Conservation (phyloP, 1,140 invertebrate species). For the Eriocheir sinensis region DNA sequence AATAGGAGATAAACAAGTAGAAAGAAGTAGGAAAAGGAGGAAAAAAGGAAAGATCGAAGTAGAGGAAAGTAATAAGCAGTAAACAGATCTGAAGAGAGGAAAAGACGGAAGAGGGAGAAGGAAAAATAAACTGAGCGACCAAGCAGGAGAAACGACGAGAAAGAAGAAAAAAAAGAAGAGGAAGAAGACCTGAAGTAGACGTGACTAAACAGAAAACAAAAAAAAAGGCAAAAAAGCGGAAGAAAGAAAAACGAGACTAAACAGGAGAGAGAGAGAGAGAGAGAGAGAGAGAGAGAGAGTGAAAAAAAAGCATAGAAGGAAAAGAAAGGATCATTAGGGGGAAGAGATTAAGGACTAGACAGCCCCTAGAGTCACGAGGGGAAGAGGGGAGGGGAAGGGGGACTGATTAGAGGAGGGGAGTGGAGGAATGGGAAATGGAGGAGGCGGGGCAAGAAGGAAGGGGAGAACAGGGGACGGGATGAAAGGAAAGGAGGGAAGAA, state of each 20-base stretch:
- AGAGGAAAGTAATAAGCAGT: too few species aligned
- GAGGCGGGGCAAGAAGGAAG: constrained; percentile 5
- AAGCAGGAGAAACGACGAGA: background rate
- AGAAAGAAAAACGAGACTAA: constrained; percentile 7
- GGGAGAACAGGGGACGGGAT: background rate
- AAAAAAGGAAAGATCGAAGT: too few species aligned
- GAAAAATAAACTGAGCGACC: background rate
- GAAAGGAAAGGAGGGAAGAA: background rate
- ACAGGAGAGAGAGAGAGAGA: background rate
- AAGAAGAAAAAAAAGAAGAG: background rate
- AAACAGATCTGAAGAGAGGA: background rate
- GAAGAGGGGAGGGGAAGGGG: background rate
- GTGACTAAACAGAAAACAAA: background rate
- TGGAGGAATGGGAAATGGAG: too few species aligned
- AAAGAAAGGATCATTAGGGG: background rate
- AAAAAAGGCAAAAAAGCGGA: background rate
- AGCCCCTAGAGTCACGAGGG: background rate
- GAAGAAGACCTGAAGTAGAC: background rate
- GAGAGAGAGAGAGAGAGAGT: background rate
- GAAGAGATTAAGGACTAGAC: background rate
- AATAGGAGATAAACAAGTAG: background rate
- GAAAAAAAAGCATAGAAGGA: background rate
- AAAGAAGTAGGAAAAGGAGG: too few species aligned
- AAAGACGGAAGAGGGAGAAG: background rate
- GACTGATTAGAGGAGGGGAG: background rate